Base-by-base conservation (phyloP, 1,140 invertebrate species). In the Hydropsyche tenuis region DNA sequence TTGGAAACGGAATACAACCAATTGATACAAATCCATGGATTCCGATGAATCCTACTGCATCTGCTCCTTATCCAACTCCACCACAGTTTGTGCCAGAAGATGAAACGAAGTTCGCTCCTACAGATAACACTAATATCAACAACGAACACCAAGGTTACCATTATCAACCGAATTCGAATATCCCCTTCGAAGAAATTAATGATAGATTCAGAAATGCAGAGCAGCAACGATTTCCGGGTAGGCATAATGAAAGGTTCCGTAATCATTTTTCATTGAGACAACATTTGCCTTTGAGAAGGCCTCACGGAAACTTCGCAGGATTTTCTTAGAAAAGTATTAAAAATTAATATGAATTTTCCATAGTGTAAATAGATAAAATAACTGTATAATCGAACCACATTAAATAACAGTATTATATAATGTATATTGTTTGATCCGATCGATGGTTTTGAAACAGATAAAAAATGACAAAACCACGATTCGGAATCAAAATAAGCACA, bases 261-360 rank as follows among this genome's bases (percentile, higher is more conserved):
- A 84, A 84, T 71, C 84, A 84, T 76, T 82, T 84, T 37, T 83
- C 84, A 0, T 78, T 82, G 7, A 80, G 81, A 7, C 79, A 83
- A 37, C 84, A 84, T 73, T 81, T 80, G 7, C 82, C 83, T 0
- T 79, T 83, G 23, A 81, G 83, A 64, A 76, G 82, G 27, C 83
- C 83, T 1, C 75, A 83, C 5, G 81, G 84, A 53, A 81, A 85
- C 69, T 72, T 72, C 23, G 53, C 69, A 16, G 56, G 56, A 53
- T 70, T 56, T 56, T 23, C 63, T 43, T 65, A 23, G n/a, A n/a
- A 65, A 16, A 60, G 11, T 25, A 22, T 60, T 9, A 12, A 11
- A 60, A 25, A 60, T 16, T 4, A 22, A 60, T 53, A 20, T 53
- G 12, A 43, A 5, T 6, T 12, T 12, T 53, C 9, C 18, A 69